Evolutionary conservation across 2,797 vertebrate genomes (phyloP), one percentile per base, ranked within the genome.

Genomic region (Setipinna tenuifilis): DNA sequence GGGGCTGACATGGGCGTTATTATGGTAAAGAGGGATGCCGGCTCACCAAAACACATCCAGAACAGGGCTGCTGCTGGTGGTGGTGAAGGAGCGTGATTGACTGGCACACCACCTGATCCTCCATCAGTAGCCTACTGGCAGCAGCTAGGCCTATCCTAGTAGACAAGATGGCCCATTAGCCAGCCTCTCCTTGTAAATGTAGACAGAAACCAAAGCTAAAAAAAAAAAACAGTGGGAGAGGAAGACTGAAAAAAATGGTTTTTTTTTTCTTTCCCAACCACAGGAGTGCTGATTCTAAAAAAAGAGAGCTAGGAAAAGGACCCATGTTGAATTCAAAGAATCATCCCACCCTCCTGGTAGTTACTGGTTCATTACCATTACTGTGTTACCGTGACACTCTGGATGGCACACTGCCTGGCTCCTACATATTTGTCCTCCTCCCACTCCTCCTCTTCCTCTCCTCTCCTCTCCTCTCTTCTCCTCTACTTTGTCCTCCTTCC

Each of bases 161-260:
- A n/a, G 86, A 92, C 90, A 78, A 11, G 71, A 84, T 31, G 81
- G 87, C 90, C 88, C 61, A 87, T 90, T 91, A 91, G 71, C 31
- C 28, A 14, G 54, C 87, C 88, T 85, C 21, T 89, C 91, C 87
- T 87, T 83, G 89, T 88, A 88, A 75, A 83, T 46, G 68, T 9
- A 78, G 78, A 84, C 65, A 17, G n/a, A n/a, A n/a, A n/a, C n/a
- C n/a, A n/a, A n/a, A n/a, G n/a, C n/a, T n/a, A n/a, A n/a, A 28
- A 71, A 87, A 71, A 31, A 31, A 83, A 68, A 84, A 71, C 87
- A 41, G 28, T 78, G 35, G 1, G 35, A 41, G 35, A 41, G 35
- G 35, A 41, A 41, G 35, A 41, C n/a, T n/a, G n/a, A n/a, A n/a
- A n/a, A n/a, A n/a, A n/a, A n/a, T n/a, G n/a, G n/a, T n/a, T n/a